Evolutionary conservation across 1,140 invertebrate species (phyloP).

Genomic region (Zaprionus inermis): DNA sequence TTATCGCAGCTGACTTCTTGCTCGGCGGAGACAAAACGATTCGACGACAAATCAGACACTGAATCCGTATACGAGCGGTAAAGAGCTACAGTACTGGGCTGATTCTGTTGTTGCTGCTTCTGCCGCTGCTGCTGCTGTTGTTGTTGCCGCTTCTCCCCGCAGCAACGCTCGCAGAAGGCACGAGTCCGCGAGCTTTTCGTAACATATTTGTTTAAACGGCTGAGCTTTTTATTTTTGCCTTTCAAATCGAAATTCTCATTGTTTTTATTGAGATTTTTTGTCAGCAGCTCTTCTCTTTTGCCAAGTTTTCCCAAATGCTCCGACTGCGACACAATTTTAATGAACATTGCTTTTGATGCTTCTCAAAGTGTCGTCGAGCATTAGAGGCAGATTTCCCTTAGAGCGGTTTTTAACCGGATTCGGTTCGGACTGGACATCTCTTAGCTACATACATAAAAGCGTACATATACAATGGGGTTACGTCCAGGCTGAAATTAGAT

Average conservation of each 20-base stretch:
- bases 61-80: conserved; percentile 66
- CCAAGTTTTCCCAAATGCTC: neutral
- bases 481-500: conserved; percentile 3
- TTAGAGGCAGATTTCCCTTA: conserved; percentile 4
- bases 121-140: conserved; percentile 20
- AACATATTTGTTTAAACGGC: conserved; percentile 39
- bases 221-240: conserved; percentile 38
- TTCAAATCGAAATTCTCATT: conserved; percentile 43
- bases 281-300: conserved; percentile 13
- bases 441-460: neutral
- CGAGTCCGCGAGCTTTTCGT: conserved; percentile 66
- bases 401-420: neutral
- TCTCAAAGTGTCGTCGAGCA: conserved; percentile 18
- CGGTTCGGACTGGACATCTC: neutral
- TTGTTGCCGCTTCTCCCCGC: conserved; percentile 55
- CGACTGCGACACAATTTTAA: conserved; percentile 28
- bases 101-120: conserved; percentile 45
- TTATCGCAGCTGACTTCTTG: conserved; percentile 55
- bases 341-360: conserved; percentile 25
- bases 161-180: conserved; percentile 74
- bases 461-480: neutral
- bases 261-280: conserved; percentile 15
- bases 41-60: conserved; percentile 83
- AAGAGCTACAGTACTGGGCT: conserved; percentile 61
- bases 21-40: conserved; percentile 81